A percentile compares a stretch with the other conserved stretches of the same genome.
Evolutionary conservation across 2,888 invertebrate species (phyloP).

Genomic region (Epinotia ramella): DNA sequence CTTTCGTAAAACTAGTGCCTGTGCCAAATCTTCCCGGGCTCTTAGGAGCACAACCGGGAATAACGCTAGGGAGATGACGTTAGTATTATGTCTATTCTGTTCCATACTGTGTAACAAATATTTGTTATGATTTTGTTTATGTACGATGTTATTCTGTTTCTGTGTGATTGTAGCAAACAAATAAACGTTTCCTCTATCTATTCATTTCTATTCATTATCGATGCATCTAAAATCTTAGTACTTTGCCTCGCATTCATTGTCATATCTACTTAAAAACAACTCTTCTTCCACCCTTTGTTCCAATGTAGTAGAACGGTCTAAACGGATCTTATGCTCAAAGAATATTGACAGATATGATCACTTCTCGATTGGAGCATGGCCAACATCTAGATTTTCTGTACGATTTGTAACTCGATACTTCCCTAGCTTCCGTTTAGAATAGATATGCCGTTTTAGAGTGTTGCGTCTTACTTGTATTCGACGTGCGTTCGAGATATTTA

Average conservation of each 20-base stretch:
- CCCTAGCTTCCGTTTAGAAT: slow-evolving; percentile 80
- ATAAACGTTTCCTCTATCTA: too few species aligned
- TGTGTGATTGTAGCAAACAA: too few species aligned
- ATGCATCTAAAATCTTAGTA: neutral
- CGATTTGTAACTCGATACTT: slow-evolving; percentile 80
- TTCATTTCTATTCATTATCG: neutral
- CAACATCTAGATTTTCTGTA: slow-evolving; percentile 81
- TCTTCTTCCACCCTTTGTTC: slow-evolving; percentile 56
- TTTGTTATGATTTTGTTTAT: too few species aligned
- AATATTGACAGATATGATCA: slow-evolving; percentile 85
- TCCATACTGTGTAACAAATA: too few species aligned
- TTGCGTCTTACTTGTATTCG: slow-evolving; percentile 73
- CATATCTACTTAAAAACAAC: slow-evolving; percentile 47
- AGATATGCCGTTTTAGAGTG: slow-evolving; percentile 78
- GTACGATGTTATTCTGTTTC: too few species aligned
- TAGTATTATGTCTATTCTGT: too few species aligned
- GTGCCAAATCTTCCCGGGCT: too few species aligned
- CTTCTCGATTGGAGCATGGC: slow-evolving; percentile 81
- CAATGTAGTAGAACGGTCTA: slow-evolving; percentile 61
- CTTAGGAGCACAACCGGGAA: too few species aligned
- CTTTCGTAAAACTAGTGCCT: too few species aligned
- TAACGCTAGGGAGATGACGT: too few species aligned
- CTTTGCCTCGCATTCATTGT: slow-evolving; percentile 44
- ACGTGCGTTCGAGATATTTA: slow-evolving; percentile 77
- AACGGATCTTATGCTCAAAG: slow-evolving; percentile 77